Conservation (phyloP, 2,797 vertebrate species). For the Picus viridis region DNA sequence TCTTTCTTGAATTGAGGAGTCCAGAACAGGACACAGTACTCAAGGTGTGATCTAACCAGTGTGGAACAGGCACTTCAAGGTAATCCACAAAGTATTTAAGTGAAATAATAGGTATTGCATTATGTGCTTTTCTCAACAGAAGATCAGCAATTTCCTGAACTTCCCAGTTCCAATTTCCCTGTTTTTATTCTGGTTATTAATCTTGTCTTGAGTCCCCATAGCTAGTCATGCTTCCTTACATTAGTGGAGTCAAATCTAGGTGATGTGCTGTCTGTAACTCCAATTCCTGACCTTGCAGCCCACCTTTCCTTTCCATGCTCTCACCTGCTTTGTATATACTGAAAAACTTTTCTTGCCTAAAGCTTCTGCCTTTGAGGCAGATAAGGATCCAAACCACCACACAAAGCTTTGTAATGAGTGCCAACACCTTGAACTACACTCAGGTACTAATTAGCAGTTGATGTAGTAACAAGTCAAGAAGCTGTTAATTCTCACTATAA, state of each 20-base stretch:
- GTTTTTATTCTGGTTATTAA: neutral
- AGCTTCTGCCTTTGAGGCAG: slow-evolving; percentile 60
- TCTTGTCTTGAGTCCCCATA: neutral
- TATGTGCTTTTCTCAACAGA: rapidly evolving
- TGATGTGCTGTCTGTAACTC: neutral
- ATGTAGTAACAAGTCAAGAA: slow-evolving; percentile 72
- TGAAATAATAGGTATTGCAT: neutral
- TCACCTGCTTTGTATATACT: slow-evolving; percentile 19
- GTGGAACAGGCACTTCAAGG: neutral
- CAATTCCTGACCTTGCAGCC: slow-evolving; percentile 2
- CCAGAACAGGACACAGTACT: too few species aligned
- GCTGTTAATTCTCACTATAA: slow-evolving; percentile 54
- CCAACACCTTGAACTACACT: slow-evolving; percentile 69
- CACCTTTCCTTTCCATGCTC: slow-evolving; percentile 3
- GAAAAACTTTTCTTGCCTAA: slow-evolving; percentile 34
- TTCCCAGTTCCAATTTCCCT: neutral
- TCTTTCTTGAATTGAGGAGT: too few species aligned
- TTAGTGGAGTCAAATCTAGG: neutral
- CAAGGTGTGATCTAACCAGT: neutral
- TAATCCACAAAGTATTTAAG: neutral
- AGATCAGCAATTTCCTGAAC: neutral
- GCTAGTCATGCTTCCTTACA: neutral
- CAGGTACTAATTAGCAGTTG: slow-evolving; percentile 72
- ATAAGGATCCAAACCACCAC: slow-evolving; percentile 64
- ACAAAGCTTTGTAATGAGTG: slow-evolving; percentile 71